A percentile compares a stretch with the other conserved stretches of the same genome.
phyloP scores from a whole-genome alignment of 2,113 vertebrate genomes.

The Tragelaphus imberbis region DNA sequence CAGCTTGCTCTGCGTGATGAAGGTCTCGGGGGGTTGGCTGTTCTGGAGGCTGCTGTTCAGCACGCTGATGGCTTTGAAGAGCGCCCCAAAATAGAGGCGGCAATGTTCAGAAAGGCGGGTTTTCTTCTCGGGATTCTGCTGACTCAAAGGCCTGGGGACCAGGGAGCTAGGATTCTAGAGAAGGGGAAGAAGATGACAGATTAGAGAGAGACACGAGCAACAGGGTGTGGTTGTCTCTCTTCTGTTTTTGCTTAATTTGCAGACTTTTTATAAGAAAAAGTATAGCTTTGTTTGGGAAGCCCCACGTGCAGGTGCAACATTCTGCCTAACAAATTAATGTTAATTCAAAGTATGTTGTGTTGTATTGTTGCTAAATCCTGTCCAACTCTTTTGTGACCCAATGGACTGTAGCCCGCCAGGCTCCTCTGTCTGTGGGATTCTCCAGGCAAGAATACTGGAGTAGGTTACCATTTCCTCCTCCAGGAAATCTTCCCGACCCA shows the following conservation, averaged over 20 bases:
- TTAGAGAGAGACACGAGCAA: accelerated
- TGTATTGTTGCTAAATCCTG: background rate
- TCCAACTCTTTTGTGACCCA: background rate
- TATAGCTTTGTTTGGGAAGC: background rate
- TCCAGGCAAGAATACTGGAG: background rate
- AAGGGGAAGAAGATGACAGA: background rate
- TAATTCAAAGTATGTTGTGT: background rate
- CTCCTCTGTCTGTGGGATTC: background rate
- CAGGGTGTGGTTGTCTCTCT: background rate
- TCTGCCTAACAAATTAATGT: background rate
- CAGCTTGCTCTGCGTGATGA: slow-evolving; percentile 93
- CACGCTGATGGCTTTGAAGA: slow-evolving; percentile 87
- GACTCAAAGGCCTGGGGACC: background rate
- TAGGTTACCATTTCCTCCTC: background rate
- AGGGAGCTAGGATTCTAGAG: slow-evolving; percentile 51
- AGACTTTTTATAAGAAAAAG: background rate
- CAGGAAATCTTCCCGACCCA: background rate
- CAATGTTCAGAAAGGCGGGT: slow-evolving; percentile 82
- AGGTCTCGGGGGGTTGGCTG: slow-evolving; percentile 86
- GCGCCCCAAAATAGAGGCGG: slow-evolving; percentile 89
- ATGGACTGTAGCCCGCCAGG: background rate
- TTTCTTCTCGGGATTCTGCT: slow-evolving; percentile 47
- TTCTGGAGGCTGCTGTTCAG: slow-evolving; percentile 81
- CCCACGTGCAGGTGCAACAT: background rate
- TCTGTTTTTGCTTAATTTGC: background rate